Percentiles rank a stretch among this genome's conserved stretches.
These are phyloP conservation scores for Trimorus sp. DNA, from an alignment of 2,888 invertebrate species.

Conservation along the genomic window DNA sequence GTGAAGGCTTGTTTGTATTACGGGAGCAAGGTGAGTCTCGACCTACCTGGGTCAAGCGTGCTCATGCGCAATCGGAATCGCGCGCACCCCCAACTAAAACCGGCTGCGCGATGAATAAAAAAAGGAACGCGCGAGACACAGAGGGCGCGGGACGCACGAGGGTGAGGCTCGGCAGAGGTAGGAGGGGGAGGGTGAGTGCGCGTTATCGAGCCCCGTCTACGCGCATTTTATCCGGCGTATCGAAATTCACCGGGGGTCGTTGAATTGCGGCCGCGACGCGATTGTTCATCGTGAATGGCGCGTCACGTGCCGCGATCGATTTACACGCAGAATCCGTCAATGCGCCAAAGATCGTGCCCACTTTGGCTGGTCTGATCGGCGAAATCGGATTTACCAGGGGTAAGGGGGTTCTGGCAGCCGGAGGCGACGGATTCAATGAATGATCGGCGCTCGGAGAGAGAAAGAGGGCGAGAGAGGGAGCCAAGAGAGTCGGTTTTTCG, in stretches of 20 bases:
- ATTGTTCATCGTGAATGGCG: slow-evolving; percentile 34
- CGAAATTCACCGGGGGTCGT: slow-evolving; percentile 36
- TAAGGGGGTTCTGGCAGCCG: no score
- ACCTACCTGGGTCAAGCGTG: slow-evolving; percentile 59
- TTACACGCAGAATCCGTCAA: slow-evolving; percentile 51
- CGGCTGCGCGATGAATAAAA: slow-evolving; percentile 57
- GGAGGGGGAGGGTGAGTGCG: neutral
- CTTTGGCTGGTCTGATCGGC: slow-evolving; percentile 8
- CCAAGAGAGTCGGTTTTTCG: neutral
- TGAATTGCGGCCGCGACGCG: slow-evolving; percentile 26
- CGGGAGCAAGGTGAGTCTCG: slow-evolving; percentile 54
- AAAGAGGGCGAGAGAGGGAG: no score
- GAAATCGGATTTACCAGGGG: no score
- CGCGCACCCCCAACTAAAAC: slow-evolving; percentile 32
- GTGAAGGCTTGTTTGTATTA: slow-evolving; percentile 59
- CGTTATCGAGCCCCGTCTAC: slow-evolving; percentile 40
- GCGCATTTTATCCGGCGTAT: slow-evolving; percentile 38
- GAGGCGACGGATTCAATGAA: no score
- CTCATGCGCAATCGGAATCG: slow-evolving; percentile 51
- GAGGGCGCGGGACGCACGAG: slow-evolving; percentile 1
- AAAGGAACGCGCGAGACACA: slow-evolving; percentile 28
- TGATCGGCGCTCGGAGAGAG: no score
- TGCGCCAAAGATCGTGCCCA: slow-evolving; percentile 37
- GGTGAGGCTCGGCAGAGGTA: no score
- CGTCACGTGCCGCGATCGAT: slow-evolving; percentile 62